Evolutionary conservation across 2,888 invertebrate species (phyloP).

Genomic region (Phasia obesa): DNA sequence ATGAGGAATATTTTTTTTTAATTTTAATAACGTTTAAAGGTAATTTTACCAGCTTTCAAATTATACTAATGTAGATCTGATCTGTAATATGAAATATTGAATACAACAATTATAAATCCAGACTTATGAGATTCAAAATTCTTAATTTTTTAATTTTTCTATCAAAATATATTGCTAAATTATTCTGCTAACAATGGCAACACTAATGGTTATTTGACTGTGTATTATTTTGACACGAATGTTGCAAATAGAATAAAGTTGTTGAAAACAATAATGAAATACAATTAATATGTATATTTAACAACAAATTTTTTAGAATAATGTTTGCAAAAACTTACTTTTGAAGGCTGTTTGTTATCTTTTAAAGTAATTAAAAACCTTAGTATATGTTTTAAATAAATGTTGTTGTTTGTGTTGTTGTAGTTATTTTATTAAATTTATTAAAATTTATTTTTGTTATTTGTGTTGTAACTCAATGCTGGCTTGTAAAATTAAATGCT

Average conservation of each 20-base stretch:
- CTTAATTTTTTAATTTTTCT: too few relatives aligned
- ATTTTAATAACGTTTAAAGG: too few relatives aligned
- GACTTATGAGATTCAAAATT: too few relatives aligned
- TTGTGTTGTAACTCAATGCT: constrained; percentile 4
- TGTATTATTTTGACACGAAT: constrained; percentile 18
- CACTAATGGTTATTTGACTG: too few relatives aligned
- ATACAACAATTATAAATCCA: too few relatives aligned
- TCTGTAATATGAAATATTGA: too few relatives aligned
- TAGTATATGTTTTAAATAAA: constrained; percentile 33
- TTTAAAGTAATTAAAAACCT: constrained; percentile 21
- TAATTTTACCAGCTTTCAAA: too few relatives aligned
- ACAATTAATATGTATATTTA: not conserved
- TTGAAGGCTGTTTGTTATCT: constrained; percentile 35
- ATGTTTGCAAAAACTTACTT: constrained; percentile 45
- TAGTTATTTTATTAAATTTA: constrained; percentile 13
- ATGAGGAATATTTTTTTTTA: too few relatives aligned
- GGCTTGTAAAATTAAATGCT: constrained; percentile 32
- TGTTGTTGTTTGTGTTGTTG: not conserved
- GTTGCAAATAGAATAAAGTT: constrained; percentile 29
- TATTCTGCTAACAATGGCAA: too few relatives aligned
- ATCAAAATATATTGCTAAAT: too few relatives aligned
- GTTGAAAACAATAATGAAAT: not conserved
- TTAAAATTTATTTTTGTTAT: constrained; percentile 13
- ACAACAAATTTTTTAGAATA: not conserved
- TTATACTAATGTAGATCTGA: too few relatives aligned